A percentile compares a stretch with the other conserved stretches of the same genome.
These are phyloP conservation scores for Augochlorella aurata DNA, from an alignment of 2,888 invertebrate genomes.

Conservation along the genomic window DNA sequence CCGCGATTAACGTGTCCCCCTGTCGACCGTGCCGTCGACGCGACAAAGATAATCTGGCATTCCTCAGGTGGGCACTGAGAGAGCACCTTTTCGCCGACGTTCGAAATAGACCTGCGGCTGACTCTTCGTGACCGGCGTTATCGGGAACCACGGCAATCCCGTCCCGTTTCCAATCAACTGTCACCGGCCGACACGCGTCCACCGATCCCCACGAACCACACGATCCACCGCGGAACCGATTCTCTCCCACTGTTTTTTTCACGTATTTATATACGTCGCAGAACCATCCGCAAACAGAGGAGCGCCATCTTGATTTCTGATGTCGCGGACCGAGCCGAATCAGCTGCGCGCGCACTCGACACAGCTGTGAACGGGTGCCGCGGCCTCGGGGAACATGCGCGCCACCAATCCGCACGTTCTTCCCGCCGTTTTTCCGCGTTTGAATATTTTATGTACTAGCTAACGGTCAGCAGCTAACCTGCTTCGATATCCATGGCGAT, in stretches of 20 bases:
- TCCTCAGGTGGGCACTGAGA: constrained; percentile 83
- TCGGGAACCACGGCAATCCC: constrained; percentile 27
- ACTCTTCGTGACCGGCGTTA: constrained; percentile 32
- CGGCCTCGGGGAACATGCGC: constrained; percentile 39
- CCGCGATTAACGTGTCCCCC: constrained; percentile 48
- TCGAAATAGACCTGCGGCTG: constrained; percentile 44
- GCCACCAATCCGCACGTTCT: background rate
- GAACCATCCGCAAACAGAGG: constrained; percentile 77
- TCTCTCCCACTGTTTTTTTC: constrained; percentile 66
- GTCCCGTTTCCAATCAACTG: constrained; percentile 41
- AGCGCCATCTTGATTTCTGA: constrained; percentile 78
- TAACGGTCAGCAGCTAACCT: background rate
- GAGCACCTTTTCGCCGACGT: constrained; percentile 78
- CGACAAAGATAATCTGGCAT: constrained; percentile 65
- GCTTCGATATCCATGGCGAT: background rate
- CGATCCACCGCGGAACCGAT: constrained; percentile 54
- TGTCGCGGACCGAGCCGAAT: constrained; percentile 67
- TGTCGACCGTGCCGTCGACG: constrained; percentile 41
- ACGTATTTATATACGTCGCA: constrained; percentile 77
- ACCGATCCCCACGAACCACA: constrained; percentile 44
- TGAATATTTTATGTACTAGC: background rate
- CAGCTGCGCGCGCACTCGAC: constrained; percentile 61
- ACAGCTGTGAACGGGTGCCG: constrained; percentile 64
- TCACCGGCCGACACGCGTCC: constrained; percentile 38
- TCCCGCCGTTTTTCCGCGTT: background rate